A percentile compares a stretch with the other conserved stretches of the same genome.
These are phyloP conservation scores for Drosophila lowei DNA, from an alignment of 1,140 invertebrate genomes.

Conservation along the genomic window DNA sequence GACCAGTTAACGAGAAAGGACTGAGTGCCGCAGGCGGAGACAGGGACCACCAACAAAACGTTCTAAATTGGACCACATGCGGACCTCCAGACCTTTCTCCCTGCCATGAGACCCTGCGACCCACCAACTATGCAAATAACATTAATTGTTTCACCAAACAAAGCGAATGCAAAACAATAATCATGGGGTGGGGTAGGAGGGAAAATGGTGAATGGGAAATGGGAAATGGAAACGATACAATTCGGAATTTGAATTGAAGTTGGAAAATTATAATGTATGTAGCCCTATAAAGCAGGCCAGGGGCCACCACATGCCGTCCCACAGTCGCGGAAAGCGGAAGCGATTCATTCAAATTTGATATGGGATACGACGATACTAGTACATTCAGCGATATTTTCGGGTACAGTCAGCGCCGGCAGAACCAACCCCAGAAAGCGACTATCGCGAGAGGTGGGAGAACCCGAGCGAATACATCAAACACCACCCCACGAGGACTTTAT, in stretches of 20 bases:
- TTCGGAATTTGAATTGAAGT: conserved; percentile 52
- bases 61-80: conserved; percentile 61
- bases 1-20: conserved; percentile 47
- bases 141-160: conserved; percentile 80
- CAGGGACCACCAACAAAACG: conserved; percentile 23
- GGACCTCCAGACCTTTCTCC: conserved; percentile 29
- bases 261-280: conserved; percentile 64
- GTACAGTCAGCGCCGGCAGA: conserved; percentile 19
- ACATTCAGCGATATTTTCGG: conserved; percentile 7
- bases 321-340: conserved; percentile 54
- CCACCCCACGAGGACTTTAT: conserved; percentile 12
- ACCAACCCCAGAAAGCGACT: conserved; percentile 66
- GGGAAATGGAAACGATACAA: conserved; percentile 67
- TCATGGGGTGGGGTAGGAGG: conserved; percentile 21
- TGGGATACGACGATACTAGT: conserved; percentile 59
- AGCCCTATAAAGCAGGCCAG: conserved; percentile 53
- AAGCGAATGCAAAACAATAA: conserved; percentile 59
- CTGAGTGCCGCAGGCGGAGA: conserved; percentile 23
- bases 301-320: conserved; percentile 27
- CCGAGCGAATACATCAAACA: conserved; percentile 45
- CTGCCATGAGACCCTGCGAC: conserved; percentile 24
- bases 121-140: conserved; percentile 76
- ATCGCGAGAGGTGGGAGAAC: conserved; percentile 38
- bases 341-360: conserved; percentile 81
- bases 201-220: conserved; percentile 53